phyloP scores from a whole-genome alignment of 2,797 vertebrate genomes.

The Hypotaenidia philippensis region DNA sequence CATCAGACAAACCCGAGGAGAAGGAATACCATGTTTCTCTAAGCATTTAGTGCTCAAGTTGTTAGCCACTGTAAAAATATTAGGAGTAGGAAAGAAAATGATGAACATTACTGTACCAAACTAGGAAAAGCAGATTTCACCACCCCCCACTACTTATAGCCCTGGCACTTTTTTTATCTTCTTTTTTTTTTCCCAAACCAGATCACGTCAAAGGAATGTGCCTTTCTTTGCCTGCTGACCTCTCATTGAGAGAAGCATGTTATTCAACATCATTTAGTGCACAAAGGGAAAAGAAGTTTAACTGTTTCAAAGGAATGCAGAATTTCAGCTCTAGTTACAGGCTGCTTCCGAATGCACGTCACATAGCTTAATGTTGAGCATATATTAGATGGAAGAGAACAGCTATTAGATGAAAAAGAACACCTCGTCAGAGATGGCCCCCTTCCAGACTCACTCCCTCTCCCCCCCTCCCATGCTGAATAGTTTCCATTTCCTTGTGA shows the following conservation, averaged over 20 bases:
- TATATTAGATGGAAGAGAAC: not conserved
- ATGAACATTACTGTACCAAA: not conserved
- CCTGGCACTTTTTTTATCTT: not conserved
- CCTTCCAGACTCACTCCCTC: not conserved
- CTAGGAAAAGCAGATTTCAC: conserved; percentile 27
- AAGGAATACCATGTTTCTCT: not conserved
- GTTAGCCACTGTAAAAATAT: conserved; percentile 14
- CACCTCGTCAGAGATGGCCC: not conserved
- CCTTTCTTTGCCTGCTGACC: conserved; percentile 23
- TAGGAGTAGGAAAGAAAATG: not conserved
- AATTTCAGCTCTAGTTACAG: not conserved
- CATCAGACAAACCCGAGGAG: not conserved
- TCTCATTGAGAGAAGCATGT: not conserved
- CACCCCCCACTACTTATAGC: not conserved
- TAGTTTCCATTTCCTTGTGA: not conserved
- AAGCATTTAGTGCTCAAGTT: not conserved
- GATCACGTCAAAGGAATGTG: conserved; percentile 47
- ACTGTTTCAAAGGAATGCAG: not conserved
- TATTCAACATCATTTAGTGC: not conserved
- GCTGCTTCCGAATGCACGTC: not conserved
- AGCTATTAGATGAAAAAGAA: not conserved
- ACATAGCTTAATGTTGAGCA: not conserved
- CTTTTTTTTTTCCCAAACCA: not conserved
- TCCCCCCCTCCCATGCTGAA: rapidly evolving
- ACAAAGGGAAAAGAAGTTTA: not conserved